A percentile compares a stretch with the other conserved stretches of the same genome.
phyloP scores from a whole-genome alignment of 2,113 vertebrate species.

The Nansenia antarctica region DNA sequence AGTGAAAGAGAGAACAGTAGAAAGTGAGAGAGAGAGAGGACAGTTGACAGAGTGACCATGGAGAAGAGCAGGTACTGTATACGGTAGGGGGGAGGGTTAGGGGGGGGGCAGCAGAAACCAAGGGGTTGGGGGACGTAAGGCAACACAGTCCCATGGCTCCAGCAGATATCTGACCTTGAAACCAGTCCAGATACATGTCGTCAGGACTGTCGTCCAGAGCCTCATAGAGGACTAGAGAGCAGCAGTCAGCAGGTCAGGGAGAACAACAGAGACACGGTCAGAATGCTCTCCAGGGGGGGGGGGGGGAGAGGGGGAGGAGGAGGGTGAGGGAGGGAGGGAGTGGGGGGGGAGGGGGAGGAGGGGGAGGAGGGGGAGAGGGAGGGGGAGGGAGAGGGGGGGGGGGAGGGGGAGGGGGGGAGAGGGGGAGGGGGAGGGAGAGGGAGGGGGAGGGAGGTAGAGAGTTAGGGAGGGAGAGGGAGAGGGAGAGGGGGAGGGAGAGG shows the following conservation, averaged over 20 bases:
- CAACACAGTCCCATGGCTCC: conserved; percentile 42
- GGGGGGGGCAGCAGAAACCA: conserved; percentile 40
- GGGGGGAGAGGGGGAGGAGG: no score
- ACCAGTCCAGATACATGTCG: conserved; percentile 80
- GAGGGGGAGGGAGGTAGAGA: no score
- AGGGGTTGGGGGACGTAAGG: conserved; percentile 27
- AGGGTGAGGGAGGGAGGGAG: no score
- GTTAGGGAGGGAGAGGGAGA: no score
- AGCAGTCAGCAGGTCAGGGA: conserved; percentile 55
- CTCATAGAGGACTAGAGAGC: conserved; percentile 76
- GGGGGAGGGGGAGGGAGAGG: no score
- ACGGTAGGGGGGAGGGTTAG: neutral
- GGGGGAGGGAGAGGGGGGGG: no score
- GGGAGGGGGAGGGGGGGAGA: no score
- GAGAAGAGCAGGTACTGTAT: conserved; percentile 38
- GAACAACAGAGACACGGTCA: conserved; percentile 72
- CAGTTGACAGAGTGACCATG: conserved; percentile 30
- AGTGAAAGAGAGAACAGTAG: conserved; percentile 20
- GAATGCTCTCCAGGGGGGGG: conserved; percentile 13
- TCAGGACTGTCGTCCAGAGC: conserved; percentile 76
- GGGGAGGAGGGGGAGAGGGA: no score
- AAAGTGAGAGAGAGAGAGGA: conserved; percentile 29
- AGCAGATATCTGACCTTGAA: conserved; percentile 75
- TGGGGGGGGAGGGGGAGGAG: no score
- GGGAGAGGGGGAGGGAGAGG: neutral